Base-by-base conservation (phyloP, 2,888 invertebrate species). In the Girardia tigrina region DNA sequence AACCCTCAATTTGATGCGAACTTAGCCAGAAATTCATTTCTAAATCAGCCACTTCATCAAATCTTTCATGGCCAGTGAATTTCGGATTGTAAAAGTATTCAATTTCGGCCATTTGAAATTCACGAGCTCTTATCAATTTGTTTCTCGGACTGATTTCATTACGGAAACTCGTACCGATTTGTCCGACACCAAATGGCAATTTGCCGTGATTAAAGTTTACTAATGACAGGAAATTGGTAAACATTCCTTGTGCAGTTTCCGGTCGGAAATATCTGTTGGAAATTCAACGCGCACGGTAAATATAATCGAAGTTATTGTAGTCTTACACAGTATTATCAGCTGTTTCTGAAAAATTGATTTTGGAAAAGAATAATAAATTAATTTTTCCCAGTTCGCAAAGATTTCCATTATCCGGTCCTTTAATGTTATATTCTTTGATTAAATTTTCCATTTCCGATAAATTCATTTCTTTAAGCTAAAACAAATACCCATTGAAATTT, bases 391-490 rank as follows among this genome's bases (percentile, higher is more conserved):
- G 56, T 2, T 4, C 4, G n/a, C 56, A 20, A 56, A 56, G 56
- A 56, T 6, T 12, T 56, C 56, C 56, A 2, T n/a, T 20, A 56
- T 56, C 56, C 4, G 98, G 98, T 0, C 95, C 94, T 82, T 92
- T 94, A 88, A 99, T 94, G 77, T 90, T 87, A 83, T 89, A 97
- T 82, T 91, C 90, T 78, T 87, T 86, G 85, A 99, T 87, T n/a
- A 94, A 87, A 8, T 86, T 88, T 73, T 89, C 88, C 91, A 97
- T 92, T 83, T 95, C 92, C 79, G 88, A 88, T 83, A 91, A 91
- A 77, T 88, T 90, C 89, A 93, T 91, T 1, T 93, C 93, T 86
- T 97, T 95, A 77, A 95, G 79, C 28, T 36, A 73, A 14, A 75
- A 14, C n/a, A n/a, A n/a, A n/a, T n/a, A n/a, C n/a, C n/a, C n/a